Evolutionary conservation across 2,888 invertebrate genomes (phyloP).

Genomic region (Julus scanicus): DNA sequence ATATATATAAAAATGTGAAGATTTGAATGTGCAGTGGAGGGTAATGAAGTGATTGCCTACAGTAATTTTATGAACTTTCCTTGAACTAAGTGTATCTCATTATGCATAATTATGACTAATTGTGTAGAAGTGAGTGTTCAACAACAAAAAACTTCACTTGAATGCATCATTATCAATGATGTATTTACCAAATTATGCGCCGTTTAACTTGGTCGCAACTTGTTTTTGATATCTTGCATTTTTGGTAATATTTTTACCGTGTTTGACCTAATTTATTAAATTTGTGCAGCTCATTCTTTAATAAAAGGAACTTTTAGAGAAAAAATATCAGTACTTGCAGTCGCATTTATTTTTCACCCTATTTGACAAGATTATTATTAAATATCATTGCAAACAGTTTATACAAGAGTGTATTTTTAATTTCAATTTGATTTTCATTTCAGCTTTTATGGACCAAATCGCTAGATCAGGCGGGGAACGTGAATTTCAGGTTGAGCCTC

Average conservation of each 20-base stretch:
- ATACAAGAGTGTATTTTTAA: neutral
- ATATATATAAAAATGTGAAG: neutral
- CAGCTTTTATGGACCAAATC: slow-evolving; percentile 59
- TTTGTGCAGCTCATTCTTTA: too few species aligned
- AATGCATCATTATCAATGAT: neutral
- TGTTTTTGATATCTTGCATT: neutral
- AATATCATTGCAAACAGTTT: neutral
- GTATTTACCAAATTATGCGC: neutral
- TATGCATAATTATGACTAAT: neutral
- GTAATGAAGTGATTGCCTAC: neutral
- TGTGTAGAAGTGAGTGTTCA: neutral
- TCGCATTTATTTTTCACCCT: too few species aligned
- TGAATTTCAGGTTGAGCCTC: slow-evolving; percentile 57
- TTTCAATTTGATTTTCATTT: neutral
- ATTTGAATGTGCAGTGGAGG: neutral
- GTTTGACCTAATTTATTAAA: slow-evolving; percentile 1
- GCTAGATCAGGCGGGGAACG: slow-evolving; percentile 57
- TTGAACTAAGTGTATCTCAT: neutral
- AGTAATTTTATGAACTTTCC: neutral
- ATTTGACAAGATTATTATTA: too few species aligned
- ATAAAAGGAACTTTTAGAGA: too few species aligned
- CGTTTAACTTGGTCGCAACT: neutral
- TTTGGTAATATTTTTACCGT: neutral
- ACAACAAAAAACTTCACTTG: neutral
- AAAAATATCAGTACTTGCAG: too few species aligned